Evolutionary conservation across 2,797 vertebrate species (phyloP).

Genomic region (Myotis pilosus): DNA sequence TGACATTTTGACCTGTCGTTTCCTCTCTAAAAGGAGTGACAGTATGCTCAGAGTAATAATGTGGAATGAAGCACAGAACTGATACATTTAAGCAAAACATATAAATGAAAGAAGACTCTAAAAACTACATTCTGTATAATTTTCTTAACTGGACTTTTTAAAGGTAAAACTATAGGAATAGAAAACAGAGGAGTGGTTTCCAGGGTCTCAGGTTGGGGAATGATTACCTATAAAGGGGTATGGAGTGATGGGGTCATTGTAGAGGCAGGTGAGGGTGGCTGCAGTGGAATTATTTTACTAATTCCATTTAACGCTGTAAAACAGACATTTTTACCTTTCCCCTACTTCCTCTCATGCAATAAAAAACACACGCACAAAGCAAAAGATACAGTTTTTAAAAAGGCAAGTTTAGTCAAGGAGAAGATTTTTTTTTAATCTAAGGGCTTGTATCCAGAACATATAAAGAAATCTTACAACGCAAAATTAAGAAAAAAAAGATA

Average conservation of each 20-base stretch:
- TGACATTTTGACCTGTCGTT: background rate
- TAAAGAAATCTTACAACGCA: background rate
- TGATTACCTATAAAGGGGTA: background rate
- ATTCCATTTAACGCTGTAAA: background rate
- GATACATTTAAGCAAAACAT: background rate
- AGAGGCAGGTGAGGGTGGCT: accelerated
- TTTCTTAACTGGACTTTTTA: background rate
- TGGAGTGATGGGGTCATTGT: background rate
- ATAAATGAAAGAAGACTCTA: background rate
- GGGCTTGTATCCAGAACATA: background rate
- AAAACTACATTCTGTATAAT: background rate
- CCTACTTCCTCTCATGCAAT: too few species aligned
- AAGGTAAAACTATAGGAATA: background rate
- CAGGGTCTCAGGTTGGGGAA: background rate
- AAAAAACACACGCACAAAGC: too few species aligned
- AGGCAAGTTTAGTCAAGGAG: background rate
- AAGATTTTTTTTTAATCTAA: background rate
- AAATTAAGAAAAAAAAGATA: background rate
- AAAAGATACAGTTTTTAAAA: background rate
- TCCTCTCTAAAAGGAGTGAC: background rate
- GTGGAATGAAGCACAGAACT: background rate
- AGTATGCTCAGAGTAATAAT: background rate
- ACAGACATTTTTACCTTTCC: too few species aligned
- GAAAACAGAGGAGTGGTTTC: background rate
- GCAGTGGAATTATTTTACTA: background rate